Evolutionary conservation across 1,140 invertebrate species (phyloP).

Genomic region (Agrypnia vestita): DNA sequence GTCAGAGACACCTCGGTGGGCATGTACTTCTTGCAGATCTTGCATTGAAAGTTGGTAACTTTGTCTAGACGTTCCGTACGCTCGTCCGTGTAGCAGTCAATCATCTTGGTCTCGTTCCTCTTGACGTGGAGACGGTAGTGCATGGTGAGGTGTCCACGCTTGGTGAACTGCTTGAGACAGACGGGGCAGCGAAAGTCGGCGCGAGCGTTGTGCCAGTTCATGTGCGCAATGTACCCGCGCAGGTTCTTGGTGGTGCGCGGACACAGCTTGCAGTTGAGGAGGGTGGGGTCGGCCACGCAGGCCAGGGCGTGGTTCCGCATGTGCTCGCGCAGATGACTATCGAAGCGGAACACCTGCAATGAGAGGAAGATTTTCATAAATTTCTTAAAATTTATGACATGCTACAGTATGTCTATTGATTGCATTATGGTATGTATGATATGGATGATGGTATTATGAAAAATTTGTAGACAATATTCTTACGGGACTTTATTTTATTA

Average conservation of each 20-base stretch:
- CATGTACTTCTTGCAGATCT: slow-evolving; percentile 68
- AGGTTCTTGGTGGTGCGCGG: slow-evolving; percentile 68
- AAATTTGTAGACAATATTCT: slow-evolving; percentile 5
- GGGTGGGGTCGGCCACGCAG: slow-evolving; percentile 65
- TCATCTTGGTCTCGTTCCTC: slow-evolving; percentile 35
- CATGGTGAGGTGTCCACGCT: slow-evolving; percentile 68
- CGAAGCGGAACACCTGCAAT: slow-evolving; percentile 68
- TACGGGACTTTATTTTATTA: too few relatives aligned
- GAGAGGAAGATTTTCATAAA: too few relatives aligned
- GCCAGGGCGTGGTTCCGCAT: slow-evolving; percentile 70
- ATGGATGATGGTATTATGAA: neutral
- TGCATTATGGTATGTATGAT: neutral
- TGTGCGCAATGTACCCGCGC: slow-evolving; percentile 68
- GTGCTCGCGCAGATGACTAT: slow-evolving; percentile 69
- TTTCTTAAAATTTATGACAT: neutral
- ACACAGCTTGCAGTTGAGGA: slow-evolving; percentile 68
- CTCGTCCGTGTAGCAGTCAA: slow-evolving; percentile 20
- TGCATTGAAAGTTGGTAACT: slow-evolving; percentile 63
- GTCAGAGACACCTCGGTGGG: slow-evolving; percentile 68
- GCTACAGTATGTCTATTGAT: neutral
- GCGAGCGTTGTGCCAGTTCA: slow-evolving; percentile 70
- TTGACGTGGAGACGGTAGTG: slow-evolving; percentile 70
- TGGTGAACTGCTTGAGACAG: slow-evolving; percentile 67
- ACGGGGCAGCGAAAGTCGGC: slow-evolving; percentile 70
- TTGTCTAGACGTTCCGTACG: slow-evolving; percentile 56